These are phyloP conservation scores for Cephus spinipes DNA, from an alignment of 2,888 invertebrate species.

Conservation along the genomic window DNA sequence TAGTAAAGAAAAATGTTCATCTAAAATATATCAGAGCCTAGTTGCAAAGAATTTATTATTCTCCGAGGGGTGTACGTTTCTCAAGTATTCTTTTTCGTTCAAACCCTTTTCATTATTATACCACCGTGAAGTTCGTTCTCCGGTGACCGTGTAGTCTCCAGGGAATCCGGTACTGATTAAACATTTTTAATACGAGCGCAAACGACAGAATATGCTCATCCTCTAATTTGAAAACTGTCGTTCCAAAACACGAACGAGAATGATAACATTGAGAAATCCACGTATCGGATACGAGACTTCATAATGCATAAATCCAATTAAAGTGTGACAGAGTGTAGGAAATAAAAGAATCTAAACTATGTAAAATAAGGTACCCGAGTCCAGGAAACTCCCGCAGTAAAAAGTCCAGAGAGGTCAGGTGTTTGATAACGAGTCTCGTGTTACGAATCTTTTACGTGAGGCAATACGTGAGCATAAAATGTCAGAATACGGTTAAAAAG, in stretches of 20 bases:
- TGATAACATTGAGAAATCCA: neutral
- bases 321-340: neutral
- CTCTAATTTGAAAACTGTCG: neutral
- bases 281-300: neutral
- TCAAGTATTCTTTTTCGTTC: neutral
- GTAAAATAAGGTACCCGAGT: neutral
- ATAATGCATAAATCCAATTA: neutral
- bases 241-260: neutral
- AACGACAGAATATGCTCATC: neutral
- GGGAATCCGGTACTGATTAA: neutral
- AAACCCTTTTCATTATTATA: neutral
- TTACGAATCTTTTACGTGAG: neutral
- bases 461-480: neutral
- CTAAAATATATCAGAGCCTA: neutral
- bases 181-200: neutral
- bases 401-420: neutral
- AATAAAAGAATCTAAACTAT: neutral
- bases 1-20: neutral
- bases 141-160: neutral
- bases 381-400: neutral
- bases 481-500: neutral
- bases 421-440: neutral
- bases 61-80: neutral
- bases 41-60: neutral
- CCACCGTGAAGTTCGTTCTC: neutral